These are phyloP conservation scores for Drosophila nr. fundita DNA, from an alignment of 2,888 invertebrate species.

Conservation along the genomic window DNA sequence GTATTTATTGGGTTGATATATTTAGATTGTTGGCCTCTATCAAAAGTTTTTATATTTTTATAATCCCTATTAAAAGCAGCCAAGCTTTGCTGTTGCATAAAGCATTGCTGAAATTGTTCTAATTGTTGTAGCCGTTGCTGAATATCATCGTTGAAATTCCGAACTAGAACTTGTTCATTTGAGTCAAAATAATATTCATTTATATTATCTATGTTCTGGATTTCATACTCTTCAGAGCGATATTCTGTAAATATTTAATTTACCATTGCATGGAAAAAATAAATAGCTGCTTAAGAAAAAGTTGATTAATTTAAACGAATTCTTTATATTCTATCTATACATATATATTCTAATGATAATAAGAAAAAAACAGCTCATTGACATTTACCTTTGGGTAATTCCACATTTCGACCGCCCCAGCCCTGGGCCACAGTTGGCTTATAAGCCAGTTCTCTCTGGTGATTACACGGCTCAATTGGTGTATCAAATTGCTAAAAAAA, in stretches of 20 bases:
- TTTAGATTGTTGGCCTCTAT: neutral
- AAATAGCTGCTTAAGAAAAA: neutral
- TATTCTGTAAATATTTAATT: conserved; percentile 52
- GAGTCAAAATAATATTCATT: conserved; percentile 3
- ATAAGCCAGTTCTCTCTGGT: conserved; percentile 83
- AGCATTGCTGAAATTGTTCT: conserved; percentile 64
- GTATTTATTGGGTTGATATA: neutral
- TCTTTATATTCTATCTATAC: neutral
- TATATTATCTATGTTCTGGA: conserved; percentile 3
- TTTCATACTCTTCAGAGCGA: conserved; percentile 21
- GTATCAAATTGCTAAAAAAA: conserved; percentile 17
- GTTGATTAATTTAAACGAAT: neutral
- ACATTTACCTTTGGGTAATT: conserved; percentile 82
- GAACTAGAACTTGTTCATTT: conserved; percentile 3
- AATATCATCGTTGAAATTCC: conserved; percentile 44
- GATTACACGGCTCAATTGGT: conserved; percentile 48
- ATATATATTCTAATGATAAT: neutral
- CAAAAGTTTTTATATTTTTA: neutral
- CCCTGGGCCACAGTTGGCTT: conserved; percentile 85
- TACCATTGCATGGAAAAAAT: neutral
- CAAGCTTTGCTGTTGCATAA: conserved; percentile 46
- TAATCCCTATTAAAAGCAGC: conserved; percentile 15
- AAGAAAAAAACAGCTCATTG: neutral
- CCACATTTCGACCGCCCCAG: conserved; percentile 83
- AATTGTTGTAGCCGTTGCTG: conserved; percentile 66